phyloP scores from a whole-genome alignment of 1,140 invertebrate genomes.

The Eriosoma lanigerum region DNA sequence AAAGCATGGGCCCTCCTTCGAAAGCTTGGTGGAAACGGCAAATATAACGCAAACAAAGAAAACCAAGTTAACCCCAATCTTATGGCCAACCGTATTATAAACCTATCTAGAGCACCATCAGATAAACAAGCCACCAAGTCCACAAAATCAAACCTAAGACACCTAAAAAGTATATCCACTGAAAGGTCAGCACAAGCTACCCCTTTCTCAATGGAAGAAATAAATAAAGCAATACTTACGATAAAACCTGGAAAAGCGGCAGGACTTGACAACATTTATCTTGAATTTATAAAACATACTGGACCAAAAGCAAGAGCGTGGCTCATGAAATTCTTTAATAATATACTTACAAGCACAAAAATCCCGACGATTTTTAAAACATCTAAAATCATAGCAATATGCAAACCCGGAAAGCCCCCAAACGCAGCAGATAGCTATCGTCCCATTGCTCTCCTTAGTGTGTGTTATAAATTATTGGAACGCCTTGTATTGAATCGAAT shows the following conservation, averaged over 20 bases:
- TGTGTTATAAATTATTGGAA: too few species aligned
- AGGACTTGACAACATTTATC: slow-evolving; percentile 46
- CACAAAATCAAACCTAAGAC: slow-evolving; percentile 9
- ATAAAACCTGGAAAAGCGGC: slow-evolving; percentile 49
- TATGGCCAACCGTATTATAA: too few species aligned
- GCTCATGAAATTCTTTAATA: slow-evolving; percentile 41
- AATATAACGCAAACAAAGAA: too few species aligned
- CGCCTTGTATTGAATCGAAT: too few species aligned
- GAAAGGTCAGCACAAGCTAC: background rate
- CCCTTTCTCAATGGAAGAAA: slow-evolving; percentile 18
- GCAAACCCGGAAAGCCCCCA: too few species aligned
- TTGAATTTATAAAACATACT: slow-evolving; percentile 48
- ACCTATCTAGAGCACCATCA: too few species aligned
- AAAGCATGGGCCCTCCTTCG: slow-evolving; percentile 15
- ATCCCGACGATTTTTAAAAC: too few species aligned
- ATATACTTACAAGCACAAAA: too few species aligned
- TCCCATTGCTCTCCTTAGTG: too few species aligned
- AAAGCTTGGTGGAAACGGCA: slow-evolving; percentile 24
- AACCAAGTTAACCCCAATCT: too few species aligned
- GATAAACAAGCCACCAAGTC: background rate
- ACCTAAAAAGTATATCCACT: background rate
- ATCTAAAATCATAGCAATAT: too few species aligned
- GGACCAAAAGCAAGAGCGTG: slow-evolving; percentile 40
- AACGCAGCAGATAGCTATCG: too few species aligned
- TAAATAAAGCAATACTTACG: slow-evolving; percentile 32